phyloP scores from a whole-genome alignment of 2,797 vertebrate genomes.

The Podargus strigoides region DNA sequence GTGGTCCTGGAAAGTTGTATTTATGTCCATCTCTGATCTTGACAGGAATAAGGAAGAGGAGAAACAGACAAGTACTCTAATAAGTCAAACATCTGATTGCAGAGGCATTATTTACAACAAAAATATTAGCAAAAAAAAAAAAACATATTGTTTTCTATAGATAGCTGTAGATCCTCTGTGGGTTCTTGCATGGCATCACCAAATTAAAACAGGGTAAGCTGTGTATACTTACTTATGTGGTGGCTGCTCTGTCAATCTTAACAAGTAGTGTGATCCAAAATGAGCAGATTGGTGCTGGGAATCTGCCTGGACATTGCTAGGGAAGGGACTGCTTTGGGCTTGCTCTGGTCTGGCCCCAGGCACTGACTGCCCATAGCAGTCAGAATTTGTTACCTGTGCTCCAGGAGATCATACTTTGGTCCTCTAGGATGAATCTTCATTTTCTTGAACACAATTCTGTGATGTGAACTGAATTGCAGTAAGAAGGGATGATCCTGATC shows the following conservation, averaged over 20 bases:
- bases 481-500: neutral
- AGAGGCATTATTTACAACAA: neutral
- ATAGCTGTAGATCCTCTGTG: neutral
- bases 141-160: neutral
- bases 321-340: neutral
- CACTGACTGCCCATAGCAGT: neutral
- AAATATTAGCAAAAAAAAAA: neutral
- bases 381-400: neutral
- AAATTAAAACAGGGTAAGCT: neutral
- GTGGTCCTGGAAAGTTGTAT: neutral
- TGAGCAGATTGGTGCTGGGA: neutral
- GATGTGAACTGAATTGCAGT: neutral
- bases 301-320: neutral
- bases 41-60: neutral
- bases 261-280: neutral
- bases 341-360: neutral
- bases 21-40: neutral
- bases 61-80: neutral
- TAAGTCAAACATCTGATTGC: neutral
- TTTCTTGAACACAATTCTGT: neutral
- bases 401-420: neutral
- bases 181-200: neutral
- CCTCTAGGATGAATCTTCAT: neutral
- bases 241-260: neutral
- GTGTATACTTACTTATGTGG: rapidly evolving